These are phyloP conservation scores for Pampus argenteus DNA, from an alignment of 2,797 vertebrate species.

Conservation along the genomic window DNA sequence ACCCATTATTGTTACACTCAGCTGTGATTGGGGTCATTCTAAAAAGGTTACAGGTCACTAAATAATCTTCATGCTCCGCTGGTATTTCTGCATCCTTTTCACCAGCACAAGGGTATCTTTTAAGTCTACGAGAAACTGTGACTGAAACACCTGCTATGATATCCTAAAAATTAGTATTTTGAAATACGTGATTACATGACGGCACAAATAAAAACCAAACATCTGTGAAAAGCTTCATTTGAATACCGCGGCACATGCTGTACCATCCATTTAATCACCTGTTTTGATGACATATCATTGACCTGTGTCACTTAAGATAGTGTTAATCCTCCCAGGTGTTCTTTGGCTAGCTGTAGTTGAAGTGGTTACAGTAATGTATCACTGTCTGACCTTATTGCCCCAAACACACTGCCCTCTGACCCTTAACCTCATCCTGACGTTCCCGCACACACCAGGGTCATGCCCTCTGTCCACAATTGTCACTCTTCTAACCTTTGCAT, in stretches of 20 bases:
- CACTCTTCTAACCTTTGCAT: constrained; percentile 33
- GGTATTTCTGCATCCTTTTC: constrained; percentile 23
- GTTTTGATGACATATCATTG: not conserved
- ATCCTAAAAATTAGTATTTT: not conserved
- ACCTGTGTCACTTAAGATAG: not conserved
- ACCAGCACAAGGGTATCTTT: not conserved
- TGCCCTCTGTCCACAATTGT: constrained; percentile 33
- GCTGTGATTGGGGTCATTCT: constrained; percentile 57
- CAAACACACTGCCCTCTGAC: constrained; percentile 57
- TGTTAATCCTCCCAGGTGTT: not conserved
- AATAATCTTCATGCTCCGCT: constrained; percentile 34
- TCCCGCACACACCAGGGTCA: constrained; percentile 55
- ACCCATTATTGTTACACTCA: constrained; percentile 46
- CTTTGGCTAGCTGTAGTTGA: constrained; percentile 25
- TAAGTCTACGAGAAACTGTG: not conserved
- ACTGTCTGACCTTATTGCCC: constrained; percentile 76
- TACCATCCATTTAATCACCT: not conserved
- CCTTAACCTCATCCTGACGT: constrained; percentile 59
- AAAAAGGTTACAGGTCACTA: constrained; percentile 43
- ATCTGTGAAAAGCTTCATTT: not conserved
- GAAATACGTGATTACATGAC: not conserved
- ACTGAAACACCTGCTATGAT: not conserved
- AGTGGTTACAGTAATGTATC: constrained; percentile 68
- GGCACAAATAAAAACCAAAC: not conserved
- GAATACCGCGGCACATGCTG: not conserved